A percentile compares a stretch with the other conserved stretches of the same genome.
Conservation (phyloP, 2,888 invertebrate species). For the Lampropteryx suffumata region DNA sequence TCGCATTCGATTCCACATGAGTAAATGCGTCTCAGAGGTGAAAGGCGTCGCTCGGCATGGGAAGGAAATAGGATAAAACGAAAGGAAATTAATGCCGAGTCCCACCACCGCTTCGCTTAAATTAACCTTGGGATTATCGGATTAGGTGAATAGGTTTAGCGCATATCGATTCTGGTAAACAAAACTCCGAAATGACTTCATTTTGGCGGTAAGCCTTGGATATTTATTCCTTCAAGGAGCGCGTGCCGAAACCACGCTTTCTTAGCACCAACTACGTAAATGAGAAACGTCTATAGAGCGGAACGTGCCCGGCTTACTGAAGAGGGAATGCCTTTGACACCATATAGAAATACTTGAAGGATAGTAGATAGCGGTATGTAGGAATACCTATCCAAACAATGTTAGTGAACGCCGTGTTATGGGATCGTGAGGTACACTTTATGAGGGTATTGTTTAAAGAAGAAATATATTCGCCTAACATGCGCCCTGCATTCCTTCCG, state of each 20-base stretch:
- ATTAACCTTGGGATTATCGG: slow-evolving; percentile 41
- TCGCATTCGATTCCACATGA: slow-evolving; percentile 76
- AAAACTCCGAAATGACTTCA: slow-evolving; percentile 36
- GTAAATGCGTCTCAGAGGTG: slow-evolving; percentile 72
- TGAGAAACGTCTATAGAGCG: slow-evolving; percentile 48
- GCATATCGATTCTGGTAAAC: slow-evolving; percentile 42
- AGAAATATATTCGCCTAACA: slow-evolving; percentile 24
- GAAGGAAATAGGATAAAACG: slow-evolving; percentile 67
- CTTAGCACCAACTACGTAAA: slow-evolving; percentile 47
- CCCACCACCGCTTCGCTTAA: slow-evolving; percentile 77
- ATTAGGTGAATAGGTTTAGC: slow-evolving; percentile 33
- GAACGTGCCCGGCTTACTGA: slow-evolving; percentile 51
- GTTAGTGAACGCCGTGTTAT: slow-evolving; percentile 32
- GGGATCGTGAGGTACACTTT: slow-evolving; percentile 32
- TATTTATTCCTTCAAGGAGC: slow-evolving; percentile 36
- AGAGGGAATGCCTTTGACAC: slow-evolving; percentile 55
- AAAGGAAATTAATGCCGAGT: slow-evolving; percentile 57
- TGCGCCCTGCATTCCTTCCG: slow-evolving; percentile 1
- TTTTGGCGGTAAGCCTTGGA: slow-evolving; percentile 31
- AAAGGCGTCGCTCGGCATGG: slow-evolving; percentile 77
- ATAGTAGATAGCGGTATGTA: slow-evolving; percentile 33
- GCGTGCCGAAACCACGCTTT: slow-evolving; percentile 39
- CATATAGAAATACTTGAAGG: slow-evolving; percentile 42
- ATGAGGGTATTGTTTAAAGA: slow-evolving; percentile 26
- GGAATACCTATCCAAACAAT: slow-evolving; percentile 41